A percentile compares a stretch with the other conserved stretches of the same genome.
phyloP scores from a whole-genome alignment of 2,113 vertebrate species.

The Rhineura floridana region DNA sequence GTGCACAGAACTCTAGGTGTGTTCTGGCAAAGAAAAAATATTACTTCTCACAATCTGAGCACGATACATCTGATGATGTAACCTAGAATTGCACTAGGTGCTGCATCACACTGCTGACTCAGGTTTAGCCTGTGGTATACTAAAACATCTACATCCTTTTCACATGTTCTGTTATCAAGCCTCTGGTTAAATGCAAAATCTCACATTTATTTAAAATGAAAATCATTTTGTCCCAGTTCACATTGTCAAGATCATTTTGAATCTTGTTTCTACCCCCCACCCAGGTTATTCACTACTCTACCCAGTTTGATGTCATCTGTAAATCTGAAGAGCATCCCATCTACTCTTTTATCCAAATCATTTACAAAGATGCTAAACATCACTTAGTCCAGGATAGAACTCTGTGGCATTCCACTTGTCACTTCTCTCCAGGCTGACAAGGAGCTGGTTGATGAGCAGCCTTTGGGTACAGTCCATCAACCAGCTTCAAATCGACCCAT shows the following conservation, averaged over 20 bases:
- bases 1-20: not conserved
- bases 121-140: not conserved
- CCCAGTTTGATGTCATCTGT: not conserved
- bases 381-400: not conserved
- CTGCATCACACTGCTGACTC: not conserved
- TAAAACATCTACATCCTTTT: not conserved
- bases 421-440: not conserved
- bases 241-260: not conserved
- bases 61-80: not conserved
- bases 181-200: not conserved
- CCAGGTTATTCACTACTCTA: not conserved
- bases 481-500: not conserved
- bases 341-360: not conserved
- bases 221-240: not conserved
- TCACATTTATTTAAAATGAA: not conserved
- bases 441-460: too few relatives aligned
- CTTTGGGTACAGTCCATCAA: too few relatives aligned
- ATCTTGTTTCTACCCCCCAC: too few relatives aligned
- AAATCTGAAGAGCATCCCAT: not conserved
- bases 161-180: not conserved
- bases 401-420: not conserved
- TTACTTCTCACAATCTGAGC: not conserved
- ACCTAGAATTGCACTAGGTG: not conserved
- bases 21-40: too few relatives aligned
- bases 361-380: not conserved